A percentile compares a stretch with the other conserved stretches of the same genome.
Conservation (phyloP, 2,797 vertebrate genomes). For the Cuniculus paca region DNA sequence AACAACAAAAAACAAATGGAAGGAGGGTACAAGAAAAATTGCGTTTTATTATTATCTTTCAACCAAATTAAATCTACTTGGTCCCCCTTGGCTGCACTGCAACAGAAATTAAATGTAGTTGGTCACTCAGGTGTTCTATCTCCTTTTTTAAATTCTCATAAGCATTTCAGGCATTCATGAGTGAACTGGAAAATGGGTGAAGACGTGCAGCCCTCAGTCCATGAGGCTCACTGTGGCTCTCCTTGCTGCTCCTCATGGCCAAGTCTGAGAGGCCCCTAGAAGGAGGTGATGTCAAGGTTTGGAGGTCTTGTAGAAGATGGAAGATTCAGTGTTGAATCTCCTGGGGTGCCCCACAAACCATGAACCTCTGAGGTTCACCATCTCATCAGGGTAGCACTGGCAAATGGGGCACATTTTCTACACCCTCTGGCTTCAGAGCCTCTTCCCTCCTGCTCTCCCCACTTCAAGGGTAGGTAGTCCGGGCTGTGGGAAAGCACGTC, state of each 20-base stretch:
- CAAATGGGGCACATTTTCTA: background rate
- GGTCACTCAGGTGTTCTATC: background rate
- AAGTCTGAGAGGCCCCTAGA: background rate
- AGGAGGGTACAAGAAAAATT: background rate
- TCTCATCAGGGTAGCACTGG: background rate
- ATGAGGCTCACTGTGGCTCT: background rate
- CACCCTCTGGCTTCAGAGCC: background rate
- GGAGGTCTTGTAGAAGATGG: background rate
- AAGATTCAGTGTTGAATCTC: background rate
- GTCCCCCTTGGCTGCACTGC: background rate
- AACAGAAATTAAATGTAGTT: background rate
- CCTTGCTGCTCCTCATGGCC: background rate
- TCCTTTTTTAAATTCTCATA: background rate
- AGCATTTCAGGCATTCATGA: background rate
- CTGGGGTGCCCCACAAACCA: background rate
- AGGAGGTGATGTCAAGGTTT: background rate
- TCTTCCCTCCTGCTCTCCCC: background rate
- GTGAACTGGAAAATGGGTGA: background rate
- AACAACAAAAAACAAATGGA: background rate
- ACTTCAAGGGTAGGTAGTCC: background rate
- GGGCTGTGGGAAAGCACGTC: background rate
- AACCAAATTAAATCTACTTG: background rate
- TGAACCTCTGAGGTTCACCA: background rate
- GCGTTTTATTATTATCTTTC: conserved; percentile 37
- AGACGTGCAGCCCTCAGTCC: background rate